Evolutionary conservation across 2,888 invertebrate genomes (phyloP), one percentile per base, ranked within the genome.

Genomic region (Lissonota sp.): DNA sequence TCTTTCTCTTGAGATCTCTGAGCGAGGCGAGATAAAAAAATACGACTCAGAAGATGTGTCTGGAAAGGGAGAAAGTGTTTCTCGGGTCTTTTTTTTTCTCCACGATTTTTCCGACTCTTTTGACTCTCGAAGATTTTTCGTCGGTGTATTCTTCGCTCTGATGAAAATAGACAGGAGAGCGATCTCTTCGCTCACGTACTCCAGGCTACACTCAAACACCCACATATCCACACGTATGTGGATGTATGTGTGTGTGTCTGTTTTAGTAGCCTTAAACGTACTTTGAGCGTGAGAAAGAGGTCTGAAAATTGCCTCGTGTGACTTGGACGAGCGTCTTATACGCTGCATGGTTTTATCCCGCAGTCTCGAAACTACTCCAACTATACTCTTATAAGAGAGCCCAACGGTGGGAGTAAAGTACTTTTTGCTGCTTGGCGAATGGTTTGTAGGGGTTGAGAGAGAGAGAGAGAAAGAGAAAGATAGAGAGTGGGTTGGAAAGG

Each of bases 391-490:
- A 81, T 82, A 73, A 26, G 26, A 26, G 75, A 82, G 72, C 70
- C 73, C 74, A 84, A 85, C 84, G 83, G 83, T 70, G 62, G 39
- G 57, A 80, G 60, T 16, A 69, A 75, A 69, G 83, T 86, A 85
- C 83, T 82, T 78, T 83, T 86, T 76, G 82, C 82, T 73, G 64
- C 78, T 82, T 76, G 74, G 83, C 80, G 84, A 87, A 86, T 80
- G 83, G 73, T 78, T 62, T 39, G 44, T 44, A 44, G 53, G 44
- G 53, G n/a, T 37, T 12, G 57, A 62, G 53, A 26, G 63, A 10
- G 63, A 58, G 55, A 12, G 55, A 51, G 57, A 37, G 63, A 74
- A 14, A 10, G 44, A 44, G 55, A 69, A 14, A 10, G 44, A 44
- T 46, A 69, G 60, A 5, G 57, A 71, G 64, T 40, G 49, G 51